Evolutionary conservation across 2,113 vertebrate genomes (phyloP).

Genomic region (Lonchura striata): DNA sequence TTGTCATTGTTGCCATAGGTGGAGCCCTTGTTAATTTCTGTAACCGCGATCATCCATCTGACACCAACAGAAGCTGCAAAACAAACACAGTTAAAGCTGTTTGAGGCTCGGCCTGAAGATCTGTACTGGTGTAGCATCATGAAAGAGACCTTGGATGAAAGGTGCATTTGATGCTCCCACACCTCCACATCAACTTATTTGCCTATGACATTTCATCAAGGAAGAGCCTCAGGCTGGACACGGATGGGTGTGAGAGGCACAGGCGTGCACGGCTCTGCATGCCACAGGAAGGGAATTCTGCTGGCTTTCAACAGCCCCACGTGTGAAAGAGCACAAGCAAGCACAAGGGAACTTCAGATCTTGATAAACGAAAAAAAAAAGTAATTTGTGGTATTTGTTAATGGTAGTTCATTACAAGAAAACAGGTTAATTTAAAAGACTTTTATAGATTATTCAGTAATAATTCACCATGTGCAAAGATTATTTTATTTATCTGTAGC

Average conservation of each 20-base stretch:
- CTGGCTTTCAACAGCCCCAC: not conserved
- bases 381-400: not conserved
- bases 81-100: not conserved
- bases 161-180: not conserved
- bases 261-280: not conserved
- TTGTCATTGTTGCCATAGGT: slow-evolving; percentile 85
- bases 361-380: not conserved
- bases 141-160: not conserved
- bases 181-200: not conserved
- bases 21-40: slow-evolving; percentile 90
- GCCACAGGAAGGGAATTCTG: not conserved
- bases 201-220: not conserved
- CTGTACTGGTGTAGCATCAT: not conserved
- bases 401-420: not conserved
- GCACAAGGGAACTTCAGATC: not conserved
- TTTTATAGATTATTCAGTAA: not conserved
- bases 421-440: not conserved
- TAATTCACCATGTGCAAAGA: not conserved
- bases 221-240: not conserved
- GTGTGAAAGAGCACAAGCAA: not conserved
- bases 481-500: not conserved
- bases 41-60: slow-evolving; percentile 96
- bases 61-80: slow-evolving; percentile 85
- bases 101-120: not conserved
- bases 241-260: not conserved